Evolutionary conservation across 2,113 vertebrate genomes (phyloP), one percentile per base, ranked within the genome.

Genomic region (Embiotoca jacksoni): DNA sequence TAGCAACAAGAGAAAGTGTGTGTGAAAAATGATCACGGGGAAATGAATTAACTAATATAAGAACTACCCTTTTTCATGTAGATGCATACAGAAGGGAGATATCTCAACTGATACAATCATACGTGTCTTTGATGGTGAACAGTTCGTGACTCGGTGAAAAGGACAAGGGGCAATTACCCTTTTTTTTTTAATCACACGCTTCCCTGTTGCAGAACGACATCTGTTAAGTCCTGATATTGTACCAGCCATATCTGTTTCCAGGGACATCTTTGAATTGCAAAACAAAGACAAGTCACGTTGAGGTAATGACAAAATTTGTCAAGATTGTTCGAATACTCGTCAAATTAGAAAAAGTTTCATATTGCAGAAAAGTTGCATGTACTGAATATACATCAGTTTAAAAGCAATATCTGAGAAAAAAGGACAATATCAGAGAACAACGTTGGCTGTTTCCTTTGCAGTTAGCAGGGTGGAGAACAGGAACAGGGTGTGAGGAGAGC

Each of bases 401-500:
- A 72, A 53, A 78, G 73, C 7, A 11, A n/a, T n/a, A 57, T 57
- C 2, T 47, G 30, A 62, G 37, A 2, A 62, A 63, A 53, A 53
- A 14, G 44, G 6, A 50, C 53, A 15, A 15, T 53, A 44, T 75
- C 44, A 35, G 58, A 37, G 75, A 80, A 10, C 72, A 74, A 65
- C 32, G 58, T n/a, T 73, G 80, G 50, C 58, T 83, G 70, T 82
- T 80, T 85, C 86, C 79, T 66, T 68, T 72, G 62, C 80, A 75
- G 74, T 72, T 63, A 79, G 71, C 57, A 81, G 84, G 84, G 67
- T 87, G 88, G 91, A 89, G 86, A 90, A 88, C 85, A 88, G 91
- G 89, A 92, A 89, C 91, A 90, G 85, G 91, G 90, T 92, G 91
- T 87, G 92, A 92, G 88, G 84, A 86, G 91, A 92, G 83, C 75